Percentiles rank a stretch among this genome's conserved stretches.
phyloP scores from a whole-genome alignment of 2,113 vertebrate genomes.

The Scopus umbretta region DNA sequence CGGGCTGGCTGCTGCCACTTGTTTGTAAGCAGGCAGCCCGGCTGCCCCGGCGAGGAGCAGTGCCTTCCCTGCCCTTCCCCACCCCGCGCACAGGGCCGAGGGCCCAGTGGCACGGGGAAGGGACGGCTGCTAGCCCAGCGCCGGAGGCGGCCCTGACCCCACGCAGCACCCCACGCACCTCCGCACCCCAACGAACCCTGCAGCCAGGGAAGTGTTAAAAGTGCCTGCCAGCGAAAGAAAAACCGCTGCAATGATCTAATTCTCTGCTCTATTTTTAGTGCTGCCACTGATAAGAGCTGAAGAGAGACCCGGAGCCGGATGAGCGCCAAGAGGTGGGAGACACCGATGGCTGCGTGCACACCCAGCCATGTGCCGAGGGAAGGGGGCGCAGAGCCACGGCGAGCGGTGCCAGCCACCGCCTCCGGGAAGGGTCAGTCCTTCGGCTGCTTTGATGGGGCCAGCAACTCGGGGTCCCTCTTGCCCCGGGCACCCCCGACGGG shows the following conservation, averaged over 20 bases:
- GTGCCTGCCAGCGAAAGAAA: not conserved
- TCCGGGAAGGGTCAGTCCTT: rapidly evolving
- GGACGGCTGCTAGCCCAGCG: not conserved
- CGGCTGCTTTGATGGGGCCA: not conserved
- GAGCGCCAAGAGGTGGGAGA: not conserved
- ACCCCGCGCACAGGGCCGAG: not conserved
- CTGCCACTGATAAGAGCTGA: not conserved
- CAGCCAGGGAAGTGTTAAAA: not conserved
- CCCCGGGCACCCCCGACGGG: rapidly evolving
- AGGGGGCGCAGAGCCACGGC: not conserved
- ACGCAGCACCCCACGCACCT: not conserved
- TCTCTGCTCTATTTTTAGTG: conserved; percentile 11
- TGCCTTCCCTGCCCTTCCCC: not conserved
- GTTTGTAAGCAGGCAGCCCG: no score
- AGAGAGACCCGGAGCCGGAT: not conserved
- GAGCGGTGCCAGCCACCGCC: rapidly evolving
- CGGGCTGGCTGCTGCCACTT: not conserved
- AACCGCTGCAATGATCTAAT: not conserved
- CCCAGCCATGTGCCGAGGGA: not conserved
- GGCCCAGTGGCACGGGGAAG: not conserved
- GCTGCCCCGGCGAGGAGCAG: no score
- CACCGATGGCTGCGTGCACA: rapidly evolving
- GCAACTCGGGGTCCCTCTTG: not conserved
- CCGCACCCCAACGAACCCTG: not conserved
- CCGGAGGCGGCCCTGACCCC: not conserved